These are phyloP conservation scores for Tachycineta bicolor DNA, from an alignment of 2,113 vertebrate genomes.

Conservation along the genomic window DNA sequence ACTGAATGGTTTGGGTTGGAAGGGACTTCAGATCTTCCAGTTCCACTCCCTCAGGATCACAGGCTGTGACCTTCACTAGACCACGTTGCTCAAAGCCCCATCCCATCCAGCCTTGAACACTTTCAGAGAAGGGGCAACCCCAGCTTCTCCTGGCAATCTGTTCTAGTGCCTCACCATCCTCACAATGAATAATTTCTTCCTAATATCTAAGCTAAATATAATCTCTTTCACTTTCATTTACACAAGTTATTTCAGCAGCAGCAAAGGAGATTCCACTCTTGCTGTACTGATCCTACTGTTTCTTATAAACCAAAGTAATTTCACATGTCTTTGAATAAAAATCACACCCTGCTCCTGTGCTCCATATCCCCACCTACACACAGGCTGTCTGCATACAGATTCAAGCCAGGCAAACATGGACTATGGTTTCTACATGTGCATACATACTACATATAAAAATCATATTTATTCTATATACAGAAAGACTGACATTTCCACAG, in stretches of 20 bases:
- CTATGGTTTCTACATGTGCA: not conserved
- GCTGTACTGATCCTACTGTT: not conserved
- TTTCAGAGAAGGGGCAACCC: not conserved
- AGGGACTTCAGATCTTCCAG: not conserved
- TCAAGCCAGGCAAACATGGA: not conserved
- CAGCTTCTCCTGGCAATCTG: not conserved
- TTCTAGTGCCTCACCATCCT: not conserved
- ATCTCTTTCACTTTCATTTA: not conserved
- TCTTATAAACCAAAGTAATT: not conserved
- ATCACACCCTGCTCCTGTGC: not conserved
- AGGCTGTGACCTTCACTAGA: not conserved
- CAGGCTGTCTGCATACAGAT: not conserved
- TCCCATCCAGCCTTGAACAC: too few relatives aligned
- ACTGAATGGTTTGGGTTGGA: not conserved
- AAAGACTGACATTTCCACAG: not conserved
- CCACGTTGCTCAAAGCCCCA: not conserved
- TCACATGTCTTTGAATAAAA: not conserved
- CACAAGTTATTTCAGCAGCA: not conserved
- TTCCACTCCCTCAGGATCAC: not conserved
- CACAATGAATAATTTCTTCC: not conserved
- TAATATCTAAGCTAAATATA: not conserved
- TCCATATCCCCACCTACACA: not conserved
- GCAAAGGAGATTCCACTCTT: not conserved
- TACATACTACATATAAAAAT: not conserved
- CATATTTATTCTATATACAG: not conserved